Base-by-base conservation (phyloP, 2,888 invertebrate genomes). In the Parthenolecanium corni region DNA sequence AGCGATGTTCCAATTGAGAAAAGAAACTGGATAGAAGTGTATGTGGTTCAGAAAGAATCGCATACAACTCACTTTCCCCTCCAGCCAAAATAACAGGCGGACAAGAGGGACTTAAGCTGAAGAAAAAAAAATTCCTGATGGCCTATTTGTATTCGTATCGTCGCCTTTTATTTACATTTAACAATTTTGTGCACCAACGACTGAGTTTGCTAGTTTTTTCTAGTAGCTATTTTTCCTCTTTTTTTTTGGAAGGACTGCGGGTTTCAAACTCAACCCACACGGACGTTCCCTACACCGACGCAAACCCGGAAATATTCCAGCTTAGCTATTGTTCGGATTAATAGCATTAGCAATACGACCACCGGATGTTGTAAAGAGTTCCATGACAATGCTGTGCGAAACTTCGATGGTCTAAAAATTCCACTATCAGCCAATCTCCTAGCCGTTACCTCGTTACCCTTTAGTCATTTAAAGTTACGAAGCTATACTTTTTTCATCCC, bases 311-410 rank as follows among this genome's bases (percentile, higher is more conserved):
- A 61, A 61, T 61, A 61, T 61, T 49, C 61, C 16, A 61, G 61
- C 61, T 61, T 61, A 61, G 24, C 49, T n/a, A 61, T 61, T 61
- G 61, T 61, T 61, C 51, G 61, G 51, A 21, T 61, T 49, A 61
- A 49, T 49, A 49, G 49, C 47, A 49, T 61, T 49, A 20, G 61
- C 61, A 61, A 25, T 49, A 61, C 49, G 61, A 31, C 47, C 49
- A 61, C 61, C 61, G 61, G 61, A 61, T 61, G 61, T 61, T 61
- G 51, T 61, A 61, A 61, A 61, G 61, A 61, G 61, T n/a, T n/a
- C n/a, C 38, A 51, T 49, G 61, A 61, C 61, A 61, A 61, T 51
- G 61, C 61, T 49, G 21, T 18, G 61, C 38, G 49, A 9, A 51
- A 61, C 61, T 38, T 61, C 61, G 51, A 61, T 61, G 40, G 49